Evolutionary conservation across 2,797 vertebrate species (phyloP).

Genomic region (Spea hammondii): DNA sequence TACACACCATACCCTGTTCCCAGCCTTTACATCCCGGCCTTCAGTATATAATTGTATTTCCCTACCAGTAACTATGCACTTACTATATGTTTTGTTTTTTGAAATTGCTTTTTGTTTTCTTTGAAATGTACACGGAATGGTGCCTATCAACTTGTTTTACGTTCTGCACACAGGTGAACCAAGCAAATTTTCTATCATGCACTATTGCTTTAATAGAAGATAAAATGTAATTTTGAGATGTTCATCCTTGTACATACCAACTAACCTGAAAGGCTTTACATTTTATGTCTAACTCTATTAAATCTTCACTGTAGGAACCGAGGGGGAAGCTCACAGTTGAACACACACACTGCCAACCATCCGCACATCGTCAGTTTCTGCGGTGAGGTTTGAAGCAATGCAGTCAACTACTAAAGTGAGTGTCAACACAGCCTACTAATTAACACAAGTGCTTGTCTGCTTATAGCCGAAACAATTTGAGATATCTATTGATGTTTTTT

Average conservation of each 20-base stretch:
- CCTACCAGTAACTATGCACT: too few relatives aligned
- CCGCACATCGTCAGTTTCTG: constrained; percentile 50
- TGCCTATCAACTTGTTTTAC: background rate
- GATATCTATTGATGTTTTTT: background rate
- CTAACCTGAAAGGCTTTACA: constrained; percentile 55
- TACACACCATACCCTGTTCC: too few relatives aligned
- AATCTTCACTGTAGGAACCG: constrained; percentile 41
- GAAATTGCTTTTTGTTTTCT: too few relatives aligned
- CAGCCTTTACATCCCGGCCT: too few relatives aligned
- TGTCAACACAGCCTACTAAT: background rate
- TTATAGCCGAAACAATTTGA: background rate
- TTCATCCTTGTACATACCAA: constrained; percentile 57
- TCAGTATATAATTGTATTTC: too few relatives aligned
- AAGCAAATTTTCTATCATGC: background rate
- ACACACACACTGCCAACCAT: constrained; percentile 47
- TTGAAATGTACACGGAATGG: background rate
- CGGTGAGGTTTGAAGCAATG: constrained; percentile 45
- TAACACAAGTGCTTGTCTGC: constrained; percentile 5
- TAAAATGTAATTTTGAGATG: constrained; percentile 55
- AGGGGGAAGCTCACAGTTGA: constrained; percentile 44
- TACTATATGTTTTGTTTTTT: too few relatives aligned
- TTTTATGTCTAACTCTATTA: constrained; percentile 59
- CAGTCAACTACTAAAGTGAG: constrained; percentile 46
- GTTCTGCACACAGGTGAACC: background rate
- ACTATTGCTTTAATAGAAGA: constrained; percentile 54